phyloP scores from a whole-genome alignment of 2,888 invertebrate species.

The Drosophila hamatofila region DNA sequence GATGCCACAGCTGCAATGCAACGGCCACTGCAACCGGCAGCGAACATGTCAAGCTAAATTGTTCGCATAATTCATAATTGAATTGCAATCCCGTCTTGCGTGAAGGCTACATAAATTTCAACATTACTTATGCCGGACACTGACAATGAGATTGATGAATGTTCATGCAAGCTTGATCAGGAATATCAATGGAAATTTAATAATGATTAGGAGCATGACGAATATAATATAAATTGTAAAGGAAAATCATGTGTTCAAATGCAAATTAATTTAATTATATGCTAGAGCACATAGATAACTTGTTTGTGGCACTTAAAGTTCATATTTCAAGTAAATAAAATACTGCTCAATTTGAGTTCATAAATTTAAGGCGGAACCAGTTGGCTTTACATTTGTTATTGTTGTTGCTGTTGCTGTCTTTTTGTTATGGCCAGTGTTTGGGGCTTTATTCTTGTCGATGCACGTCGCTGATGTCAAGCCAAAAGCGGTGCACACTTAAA shows the following conservation, averaged over 20 bases:
- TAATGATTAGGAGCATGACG: not conserved
- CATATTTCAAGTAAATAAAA: not conserved
- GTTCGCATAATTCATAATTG: conserved; percentile 79
- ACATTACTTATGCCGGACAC: conserved; percentile 13
- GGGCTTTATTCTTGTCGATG: conserved; percentile 36
- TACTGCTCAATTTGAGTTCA: conserved; percentile 7
- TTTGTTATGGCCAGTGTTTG: conserved; percentile 47
- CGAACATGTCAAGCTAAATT: conserved; percentile 64
- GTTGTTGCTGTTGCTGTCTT: conserved; percentile 29
- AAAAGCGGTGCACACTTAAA: conserved; percentile 51
- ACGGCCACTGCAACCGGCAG: conserved; percentile 25
- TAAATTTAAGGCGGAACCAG: conserved; percentile 19
- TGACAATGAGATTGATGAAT: conserved; percentile 23
- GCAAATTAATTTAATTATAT: conserved; percentile 1
- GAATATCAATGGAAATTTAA: conserved; percentile 3
- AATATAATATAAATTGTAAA: not conserved
- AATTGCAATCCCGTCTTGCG: conserved; percentile 56
- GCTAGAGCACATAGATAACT: no score
- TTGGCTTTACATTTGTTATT: conserved; percentile 3
- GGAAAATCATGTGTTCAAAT: not conserved
- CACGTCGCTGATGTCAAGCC: conserved; percentile 33
- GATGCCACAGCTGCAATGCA: not conserved
- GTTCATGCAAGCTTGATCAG: not conserved
- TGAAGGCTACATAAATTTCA: conserved; percentile 70
- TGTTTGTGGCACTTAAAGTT: not conserved